Base-by-base conservation (phyloP, 2,888 invertebrate species). In the Lasioglossum pauxillum region DNA sequence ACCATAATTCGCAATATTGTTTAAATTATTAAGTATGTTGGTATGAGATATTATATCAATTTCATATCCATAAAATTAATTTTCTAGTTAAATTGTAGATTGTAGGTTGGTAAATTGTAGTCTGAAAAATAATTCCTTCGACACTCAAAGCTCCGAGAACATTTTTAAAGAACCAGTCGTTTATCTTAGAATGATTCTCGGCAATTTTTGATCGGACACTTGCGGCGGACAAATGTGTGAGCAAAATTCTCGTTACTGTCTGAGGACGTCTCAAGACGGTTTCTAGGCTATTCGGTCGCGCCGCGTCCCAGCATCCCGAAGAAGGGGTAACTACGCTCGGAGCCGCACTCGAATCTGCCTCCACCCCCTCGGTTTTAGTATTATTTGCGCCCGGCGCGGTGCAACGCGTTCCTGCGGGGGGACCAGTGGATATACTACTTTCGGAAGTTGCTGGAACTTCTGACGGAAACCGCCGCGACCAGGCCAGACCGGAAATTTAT, bases 401-500 rank as follows among this genome's bases (percentile, higher is more conserved):
- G 85, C 90, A 71, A 76, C 82, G 86, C 89, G 82, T 78, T 82
- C 83, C 90, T 87, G 84, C 83, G 78, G 82, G 82, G 75, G 64
- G 86, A 83, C 87, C 89, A 87, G 84, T 87, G 90, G 93, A 94
- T 94, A 94, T 93, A 94, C 93, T 93, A 94, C 94, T 95, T 94
- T 95, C 92, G 93, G 92, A 94, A 94, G 93, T 95, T 93, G 89
- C 92, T 91, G 93, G 74, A 95, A 94, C 93, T 95, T 94, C 91
- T 93, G 95, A 94, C 94, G 94, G 94, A 94, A 94, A 93, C 93
- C 94, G 92, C 93, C 84, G 81, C 92, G 93, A 92, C 92, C 93
- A 92, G 93, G 91, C 92, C 91, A 92, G 92, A 92, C 93, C 93
- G 93, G 93, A 93, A 94, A 95, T 94, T 95, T 95, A 94, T 94